Percentiles rank a stretch among this genome's conserved stretches.
These are phyloP conservation scores for Eretmochelys imbricata DNA, from an alignment of 2,113 vertebrate genomes.

Conservation along the genomic window DNA sequence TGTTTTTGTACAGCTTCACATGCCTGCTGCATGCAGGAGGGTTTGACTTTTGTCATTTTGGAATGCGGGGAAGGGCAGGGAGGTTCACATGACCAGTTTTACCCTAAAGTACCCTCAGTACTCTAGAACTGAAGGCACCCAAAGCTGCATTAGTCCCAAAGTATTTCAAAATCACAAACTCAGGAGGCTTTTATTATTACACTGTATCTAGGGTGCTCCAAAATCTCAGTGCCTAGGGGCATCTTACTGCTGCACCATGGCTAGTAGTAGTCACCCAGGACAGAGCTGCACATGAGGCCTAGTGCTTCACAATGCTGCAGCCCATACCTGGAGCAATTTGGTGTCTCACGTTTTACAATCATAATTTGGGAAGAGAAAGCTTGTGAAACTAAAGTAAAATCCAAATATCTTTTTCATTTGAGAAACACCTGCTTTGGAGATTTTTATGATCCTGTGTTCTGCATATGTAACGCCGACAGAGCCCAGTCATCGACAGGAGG, in stretches of 20 bases:
- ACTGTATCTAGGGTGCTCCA: background rate
- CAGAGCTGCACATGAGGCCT: background rate
- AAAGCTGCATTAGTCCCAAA: background rate
- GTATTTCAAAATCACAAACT: background rate
- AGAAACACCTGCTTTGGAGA: background rate
- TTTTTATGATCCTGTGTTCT: background rate
- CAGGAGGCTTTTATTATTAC: background rate
- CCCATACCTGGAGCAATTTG: background rate
- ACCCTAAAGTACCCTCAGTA: background rate
- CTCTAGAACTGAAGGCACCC: background rate
- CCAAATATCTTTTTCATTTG: background rate
- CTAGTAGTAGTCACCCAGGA: background rate
- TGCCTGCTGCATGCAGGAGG: conserved; percentile 23
- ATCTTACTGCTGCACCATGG: background rate
- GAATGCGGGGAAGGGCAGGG: conserved; percentile 60
- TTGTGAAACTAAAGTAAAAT: background rate
- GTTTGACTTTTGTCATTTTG: background rate
- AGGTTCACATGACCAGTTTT: conserved; percentile 53
- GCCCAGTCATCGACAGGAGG: too few species aligned
- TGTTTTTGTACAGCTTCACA: conserved; percentile 18
- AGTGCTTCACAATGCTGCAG: background rate
- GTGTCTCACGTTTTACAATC: background rate
- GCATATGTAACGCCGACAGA: too few species aligned
- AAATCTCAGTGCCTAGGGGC: background rate
- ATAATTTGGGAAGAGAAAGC: background rate